These are phyloP conservation scores for Oscheius sp. DNA, from an alignment of 2,888 invertebrate genomes.

Conservation along the genomic window DNA sequence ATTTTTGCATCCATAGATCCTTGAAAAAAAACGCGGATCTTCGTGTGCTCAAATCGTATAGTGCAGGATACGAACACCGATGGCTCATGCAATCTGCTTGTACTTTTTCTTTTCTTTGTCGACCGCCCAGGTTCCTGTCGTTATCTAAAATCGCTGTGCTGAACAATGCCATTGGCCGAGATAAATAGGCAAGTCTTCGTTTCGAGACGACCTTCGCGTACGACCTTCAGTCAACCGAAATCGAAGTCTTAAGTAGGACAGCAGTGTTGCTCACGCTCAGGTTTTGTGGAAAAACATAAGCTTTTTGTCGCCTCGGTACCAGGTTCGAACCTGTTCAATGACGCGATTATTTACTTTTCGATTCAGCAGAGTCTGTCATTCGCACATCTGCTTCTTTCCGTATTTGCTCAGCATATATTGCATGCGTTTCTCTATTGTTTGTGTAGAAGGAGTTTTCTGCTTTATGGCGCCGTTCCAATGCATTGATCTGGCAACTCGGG, in stretches of 20 bases:
- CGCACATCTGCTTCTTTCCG: slow-evolving; percentile 34
- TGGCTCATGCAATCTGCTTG: neutral
- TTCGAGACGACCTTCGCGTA: slow-evolving; percentile 21
- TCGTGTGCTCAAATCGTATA: neutral
- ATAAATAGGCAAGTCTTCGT: slow-evolving; percentile 29
- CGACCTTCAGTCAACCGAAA: slow-evolving; percentile 27
- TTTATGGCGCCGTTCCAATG: slow-evolving; percentile 38
- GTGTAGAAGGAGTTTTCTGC: slow-evolving; percentile 37
- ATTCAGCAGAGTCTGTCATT: slow-evolving; percentile 26
- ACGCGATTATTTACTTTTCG: slow-evolving; percentile 25
- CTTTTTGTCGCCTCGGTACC: no score
- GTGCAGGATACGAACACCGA: neutral
- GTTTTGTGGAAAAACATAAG: no score
- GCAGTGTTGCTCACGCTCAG: neutral
- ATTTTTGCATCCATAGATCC: no score
- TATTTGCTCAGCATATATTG: slow-evolving; percentile 36
- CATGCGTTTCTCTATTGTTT: slow-evolving; percentile 37
- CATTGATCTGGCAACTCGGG: slow-evolving; percentile 37
- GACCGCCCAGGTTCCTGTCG: slow-evolving; percentile 11
- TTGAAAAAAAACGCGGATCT: neutral
- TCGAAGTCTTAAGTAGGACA: slow-evolving; percentile 29
- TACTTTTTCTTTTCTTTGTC: neutral
- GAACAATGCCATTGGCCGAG: slow-evolving; percentile 30
- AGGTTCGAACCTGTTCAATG: neutral
- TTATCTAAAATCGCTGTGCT: slow-evolving; percentile 14